Evolutionary conservation across 2,113 vertebrate species (phyloP).

Genomic region (Sapajus apella): DNA sequence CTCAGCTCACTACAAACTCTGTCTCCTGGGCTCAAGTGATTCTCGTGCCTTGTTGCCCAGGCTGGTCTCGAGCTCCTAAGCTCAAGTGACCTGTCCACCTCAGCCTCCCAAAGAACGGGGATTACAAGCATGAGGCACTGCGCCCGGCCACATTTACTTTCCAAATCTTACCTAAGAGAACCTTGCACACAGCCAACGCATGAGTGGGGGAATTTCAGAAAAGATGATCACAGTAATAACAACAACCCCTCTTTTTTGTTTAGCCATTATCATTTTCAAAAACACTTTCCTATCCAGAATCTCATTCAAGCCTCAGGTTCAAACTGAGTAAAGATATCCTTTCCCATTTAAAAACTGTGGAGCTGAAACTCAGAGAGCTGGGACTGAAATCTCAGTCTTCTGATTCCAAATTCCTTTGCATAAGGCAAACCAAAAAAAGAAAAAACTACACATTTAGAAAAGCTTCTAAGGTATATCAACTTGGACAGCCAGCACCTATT

Average conservation of each 20-base stretch:
- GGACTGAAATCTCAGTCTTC: constrained; percentile 10
- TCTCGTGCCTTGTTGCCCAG: too few species aligned
- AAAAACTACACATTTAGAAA: constrained; percentile 1
- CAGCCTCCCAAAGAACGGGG: too few species aligned
- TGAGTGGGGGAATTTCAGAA: background rate
- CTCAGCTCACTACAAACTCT: too few species aligned
- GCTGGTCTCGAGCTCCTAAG: too few species aligned
- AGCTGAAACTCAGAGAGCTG: background rate
- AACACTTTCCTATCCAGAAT: background rate
- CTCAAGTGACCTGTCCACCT: too few species aligned
- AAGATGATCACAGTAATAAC: background rate
- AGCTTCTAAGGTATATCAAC: background rate
- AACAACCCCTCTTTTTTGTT: background rate
- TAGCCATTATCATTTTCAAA: background rate
- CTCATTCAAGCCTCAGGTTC: background rate
- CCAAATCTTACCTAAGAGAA: background rate
- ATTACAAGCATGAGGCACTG: too few species aligned
- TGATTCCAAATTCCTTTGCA: constrained; percentile 26
- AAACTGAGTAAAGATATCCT: background rate
- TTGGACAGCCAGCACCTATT: background rate
- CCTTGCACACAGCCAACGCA: background rate
- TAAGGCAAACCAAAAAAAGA: background rate
- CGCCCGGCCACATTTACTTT: background rate
- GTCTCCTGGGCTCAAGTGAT: too few species aligned
- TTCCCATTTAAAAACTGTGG: background rate